Evolutionary conservation across 2,888 invertebrate species (phyloP).

Genomic region (Plagiodera versicolora): DNA sequence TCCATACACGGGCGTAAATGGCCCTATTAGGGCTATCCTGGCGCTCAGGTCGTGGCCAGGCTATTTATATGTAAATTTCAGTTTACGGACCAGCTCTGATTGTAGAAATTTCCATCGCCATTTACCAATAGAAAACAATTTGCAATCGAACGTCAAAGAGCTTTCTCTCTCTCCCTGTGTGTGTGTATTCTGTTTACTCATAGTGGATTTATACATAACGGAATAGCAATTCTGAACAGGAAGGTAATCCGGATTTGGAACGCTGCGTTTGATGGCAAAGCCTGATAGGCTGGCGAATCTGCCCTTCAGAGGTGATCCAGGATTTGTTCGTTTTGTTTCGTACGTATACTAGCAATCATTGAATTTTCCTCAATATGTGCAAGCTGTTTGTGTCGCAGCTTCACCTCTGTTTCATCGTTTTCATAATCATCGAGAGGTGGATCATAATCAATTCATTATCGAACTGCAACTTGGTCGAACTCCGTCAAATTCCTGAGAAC

Average conservation of each 20-base stretch:
- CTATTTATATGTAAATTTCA: constrained; percentile 20
- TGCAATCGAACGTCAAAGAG: constrained; percentile 20
- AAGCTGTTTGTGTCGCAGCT: too few species aligned
- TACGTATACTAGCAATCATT: too few species aligned
- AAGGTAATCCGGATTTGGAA: constrained; percentile 5
- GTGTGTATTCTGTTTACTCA: constrained; percentile 5
- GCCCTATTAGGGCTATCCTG: background rate
- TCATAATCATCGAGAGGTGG: too few species aligned
- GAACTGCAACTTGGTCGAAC: too few species aligned
- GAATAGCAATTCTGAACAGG: constrained; percentile 14
- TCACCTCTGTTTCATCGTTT: too few species aligned
- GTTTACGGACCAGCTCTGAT: constrained; percentile 14
- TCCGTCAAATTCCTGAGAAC: too few species aligned
- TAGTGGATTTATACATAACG: constrained; percentile 2
- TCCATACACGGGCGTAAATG: background rate
- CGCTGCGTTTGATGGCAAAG: background rate
- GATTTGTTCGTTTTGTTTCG: too few species aligned
- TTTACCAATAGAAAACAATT: constrained; percentile 30
- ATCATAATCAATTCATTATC: too few species aligned
- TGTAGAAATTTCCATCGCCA: constrained; percentile 25
- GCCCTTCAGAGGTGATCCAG: background rate
- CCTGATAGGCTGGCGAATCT: background rate
- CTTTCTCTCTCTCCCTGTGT: too few species aligned
- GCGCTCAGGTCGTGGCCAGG: background rate
- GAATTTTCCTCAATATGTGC: too few species aligned